Percentiles rank a stretch among this genome's conserved stretches.
These are phyloP conservation scores for Grantiella picta DNA, from an alignment of 2,113 vertebrate genomes.

Conservation along the genomic window DNA sequence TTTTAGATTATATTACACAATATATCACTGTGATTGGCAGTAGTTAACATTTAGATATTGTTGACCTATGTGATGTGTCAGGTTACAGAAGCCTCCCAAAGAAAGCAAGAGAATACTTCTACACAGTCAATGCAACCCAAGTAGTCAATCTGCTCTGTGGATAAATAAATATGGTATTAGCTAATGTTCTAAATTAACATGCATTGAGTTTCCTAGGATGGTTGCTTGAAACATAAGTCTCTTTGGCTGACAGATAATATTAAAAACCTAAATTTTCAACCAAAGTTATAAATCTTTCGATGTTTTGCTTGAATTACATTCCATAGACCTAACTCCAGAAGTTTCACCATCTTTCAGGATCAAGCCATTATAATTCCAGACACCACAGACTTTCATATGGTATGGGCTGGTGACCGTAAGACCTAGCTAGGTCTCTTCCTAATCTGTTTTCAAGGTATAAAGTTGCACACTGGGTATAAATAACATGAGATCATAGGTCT, in stretches of 20 bases:
- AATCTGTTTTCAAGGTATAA: conserved; percentile 8
- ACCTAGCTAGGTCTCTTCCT: not conserved
- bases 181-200: conserved; percentile 57
- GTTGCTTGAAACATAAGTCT: conserved; percentile 16
- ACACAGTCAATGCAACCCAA: conserved; percentile 37
- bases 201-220: conserved; percentile 21
- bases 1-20: conserved; percentile 14
- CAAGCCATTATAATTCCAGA: not conserved
- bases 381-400: not conserved
- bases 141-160: not conserved
- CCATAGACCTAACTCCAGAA: not conserved
- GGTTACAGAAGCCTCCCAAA: conserved; percentile 35
- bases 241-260: not conserved
- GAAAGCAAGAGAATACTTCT: conserved; percentile 42
- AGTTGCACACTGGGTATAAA: not conserved
- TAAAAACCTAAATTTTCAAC: conserved; percentile 8
- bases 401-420: not conserved
- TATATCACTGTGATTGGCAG: conserved; percentile 36
- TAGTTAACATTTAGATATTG: conserved; percentile 48
- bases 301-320: not conserved
- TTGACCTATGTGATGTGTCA: conserved; percentile 40
- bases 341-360: not conserved
- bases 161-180: conserved; percentile 59
- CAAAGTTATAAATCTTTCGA: not conserved
- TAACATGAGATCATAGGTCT: conserved; percentile 25